Conservation (phyloP, 2,888 invertebrate genomes). For the Anoplius nigerrimus region DNA sequence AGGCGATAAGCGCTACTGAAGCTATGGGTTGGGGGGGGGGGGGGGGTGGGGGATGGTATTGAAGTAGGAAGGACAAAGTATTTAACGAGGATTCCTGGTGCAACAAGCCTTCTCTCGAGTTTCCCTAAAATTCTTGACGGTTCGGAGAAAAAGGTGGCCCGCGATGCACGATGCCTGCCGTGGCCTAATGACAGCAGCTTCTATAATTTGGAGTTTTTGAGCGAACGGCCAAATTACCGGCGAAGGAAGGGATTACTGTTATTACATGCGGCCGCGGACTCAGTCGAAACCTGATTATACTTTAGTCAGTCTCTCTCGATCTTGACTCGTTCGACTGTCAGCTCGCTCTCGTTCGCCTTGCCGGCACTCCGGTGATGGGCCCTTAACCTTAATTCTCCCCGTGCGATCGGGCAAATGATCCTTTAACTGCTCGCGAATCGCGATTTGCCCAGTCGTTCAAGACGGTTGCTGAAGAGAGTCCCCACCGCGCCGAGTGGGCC, state of each 20-base stretch:
- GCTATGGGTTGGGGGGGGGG: slow-evolving; percentile 17
- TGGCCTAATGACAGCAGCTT: slow-evolving; percentile 73
- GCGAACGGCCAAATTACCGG: slow-evolving; percentile 73
- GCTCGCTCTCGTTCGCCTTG: slow-evolving; percentile 62
- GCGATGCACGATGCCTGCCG: slow-evolving; percentile 50
- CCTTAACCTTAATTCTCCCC: slow-evolving; percentile 26
- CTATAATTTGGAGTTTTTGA: slow-evolving; percentile 75
- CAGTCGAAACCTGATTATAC: slow-evolving; percentile 73
- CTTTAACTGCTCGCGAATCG: slow-evolving; percentile 40
- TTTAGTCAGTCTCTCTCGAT: slow-evolving; percentile 69
- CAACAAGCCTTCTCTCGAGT: slow-evolving; percentile 28
- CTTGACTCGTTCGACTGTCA: slow-evolving; percentile 65
- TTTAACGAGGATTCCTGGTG: slow-evolving; percentile 35
- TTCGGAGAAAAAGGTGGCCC: slow-evolving; percentile 54
- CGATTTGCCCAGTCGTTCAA: slow-evolving; percentile 1
- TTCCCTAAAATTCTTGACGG: slow-evolving; percentile 52
- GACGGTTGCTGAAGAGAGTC: slow-evolving; percentile 9
- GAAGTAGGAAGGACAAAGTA: slow-evolving; percentile 29
- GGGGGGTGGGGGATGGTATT: slow-evolving; percentile 26
- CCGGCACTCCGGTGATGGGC: slow-evolving; percentile 54
- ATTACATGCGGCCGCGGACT: slow-evolving; percentile 71
- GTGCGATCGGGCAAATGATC: slow-evolving; percentile 39
- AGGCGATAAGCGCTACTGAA: slow-evolving; percentile 3
- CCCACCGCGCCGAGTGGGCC: slow-evolving; percentile 52
- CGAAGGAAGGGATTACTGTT: slow-evolving; percentile 73